Percentiles rank a stretch among this genome's conserved stretches.
phyloP scores from a whole-genome alignment of 2,113 vertebrate genomes.

The Rhodinocichla rosea region DNA sequence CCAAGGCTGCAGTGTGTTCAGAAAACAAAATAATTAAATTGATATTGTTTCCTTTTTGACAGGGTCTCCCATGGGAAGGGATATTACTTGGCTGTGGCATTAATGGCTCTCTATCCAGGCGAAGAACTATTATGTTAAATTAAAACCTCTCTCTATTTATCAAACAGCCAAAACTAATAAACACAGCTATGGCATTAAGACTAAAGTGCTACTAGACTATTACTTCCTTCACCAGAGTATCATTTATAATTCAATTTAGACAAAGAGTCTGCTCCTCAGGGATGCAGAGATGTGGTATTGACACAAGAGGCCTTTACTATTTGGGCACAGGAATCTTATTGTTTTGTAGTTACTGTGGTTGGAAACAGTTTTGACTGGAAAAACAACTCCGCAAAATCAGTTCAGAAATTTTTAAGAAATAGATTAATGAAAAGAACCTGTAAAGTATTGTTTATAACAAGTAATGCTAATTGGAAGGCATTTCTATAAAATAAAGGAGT shows the following conservation, averaged over 20 bases:
- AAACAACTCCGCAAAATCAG: not conserved
- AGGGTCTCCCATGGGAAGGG: not conserved
- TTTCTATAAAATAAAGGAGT: not conserved
- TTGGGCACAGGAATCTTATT: not conserved
- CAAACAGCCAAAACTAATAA: conserved; percentile 25
- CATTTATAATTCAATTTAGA: conserved; percentile 29
- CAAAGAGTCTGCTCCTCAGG: not conserved
- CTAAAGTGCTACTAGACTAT: conserved; percentile 4
- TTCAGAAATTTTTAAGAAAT: not conserved
- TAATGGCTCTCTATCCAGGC: not conserved
- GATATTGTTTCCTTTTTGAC: conserved; percentile 18
- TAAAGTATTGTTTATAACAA: not conserved
- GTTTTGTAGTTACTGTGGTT: not conserved
- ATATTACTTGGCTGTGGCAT: not conserved
- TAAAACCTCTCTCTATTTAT: conserved; percentile 46
- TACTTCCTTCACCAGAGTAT: conserved; percentile 2
- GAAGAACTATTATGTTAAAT: not conserved
- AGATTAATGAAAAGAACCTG: not conserved
- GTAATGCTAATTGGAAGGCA: not conserved
- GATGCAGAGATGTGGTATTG: not conserved
- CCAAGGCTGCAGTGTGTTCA: not conserved
- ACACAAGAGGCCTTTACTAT: not conserved
- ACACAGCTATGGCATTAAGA: not conserved
- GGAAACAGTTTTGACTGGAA: not conserved
- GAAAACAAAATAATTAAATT: conserved; percentile 37